Percentiles rank a stretch among this genome's conserved stretches.
Conservation (phyloP, 2,888 invertebrate genomes). For the Parapristionchus giblindavisi region DNA sequence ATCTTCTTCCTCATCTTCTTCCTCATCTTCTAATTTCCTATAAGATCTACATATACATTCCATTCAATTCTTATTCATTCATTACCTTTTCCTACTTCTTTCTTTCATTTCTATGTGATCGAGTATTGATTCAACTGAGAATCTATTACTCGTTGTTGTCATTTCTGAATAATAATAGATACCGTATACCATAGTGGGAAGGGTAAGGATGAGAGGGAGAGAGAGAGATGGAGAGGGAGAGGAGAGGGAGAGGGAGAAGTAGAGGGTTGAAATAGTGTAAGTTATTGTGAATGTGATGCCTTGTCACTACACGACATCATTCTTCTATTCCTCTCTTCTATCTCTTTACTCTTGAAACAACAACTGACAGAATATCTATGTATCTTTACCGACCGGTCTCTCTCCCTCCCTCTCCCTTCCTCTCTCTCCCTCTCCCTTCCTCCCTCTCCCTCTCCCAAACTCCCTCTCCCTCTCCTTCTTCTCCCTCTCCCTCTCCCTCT, state of each 20-base stretch:
- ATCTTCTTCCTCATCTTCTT: conserved; percentile 35
- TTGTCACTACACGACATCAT: conserved; percentile 31
- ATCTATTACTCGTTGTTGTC: conserved; percentile 6
- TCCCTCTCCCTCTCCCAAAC: background rate
- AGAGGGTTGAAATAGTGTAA: background rate
- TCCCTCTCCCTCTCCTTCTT: background rate
- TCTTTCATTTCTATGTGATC: conserved; percentile 28
- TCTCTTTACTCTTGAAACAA: conserved; percentile 38
- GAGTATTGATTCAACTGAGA: conserved; percentile 37
- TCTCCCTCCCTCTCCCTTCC: background rate
- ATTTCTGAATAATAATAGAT: background rate
- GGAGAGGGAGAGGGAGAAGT: background rate
- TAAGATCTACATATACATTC: background rate
- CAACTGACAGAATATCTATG: conserved; percentile 29
- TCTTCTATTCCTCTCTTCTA: conserved; percentile 26
- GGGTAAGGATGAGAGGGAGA: background rate
- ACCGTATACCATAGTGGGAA: background rate
- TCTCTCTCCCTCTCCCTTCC: background rate
- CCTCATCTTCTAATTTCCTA: conserved; percentile 35
- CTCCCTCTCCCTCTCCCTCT: background rate
- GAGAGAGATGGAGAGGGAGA: background rate
- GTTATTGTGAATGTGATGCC: conserved; percentile 24
- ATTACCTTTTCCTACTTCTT: conserved; percentile 29
- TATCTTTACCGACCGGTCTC: conserved; percentile 35
- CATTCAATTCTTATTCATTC: background rate